These are phyloP conservation scores for Myrmophylax atrothorax DNA, from an alignment of 2,113 vertebrate genomes.

Conservation along the genomic window DNA sequence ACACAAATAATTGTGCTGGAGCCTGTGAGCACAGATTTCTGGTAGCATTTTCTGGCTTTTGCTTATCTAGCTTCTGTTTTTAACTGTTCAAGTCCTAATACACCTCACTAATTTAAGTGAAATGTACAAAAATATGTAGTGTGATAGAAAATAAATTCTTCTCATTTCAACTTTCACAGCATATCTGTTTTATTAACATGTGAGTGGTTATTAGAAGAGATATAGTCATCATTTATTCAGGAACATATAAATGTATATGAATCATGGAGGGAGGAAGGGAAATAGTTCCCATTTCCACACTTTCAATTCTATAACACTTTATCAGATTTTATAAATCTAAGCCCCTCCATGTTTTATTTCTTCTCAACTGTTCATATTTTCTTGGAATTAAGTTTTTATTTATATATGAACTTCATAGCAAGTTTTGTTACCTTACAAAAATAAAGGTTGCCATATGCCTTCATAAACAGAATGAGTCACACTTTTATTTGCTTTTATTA, in stretches of 20 bases:
- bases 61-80: background rate
- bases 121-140: background rate
- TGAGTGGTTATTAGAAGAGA: background rate
- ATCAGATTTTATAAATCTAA: conserved; percentile 21
- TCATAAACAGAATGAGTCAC: conserved; percentile 22
- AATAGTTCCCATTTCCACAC: background rate
- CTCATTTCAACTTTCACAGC: background rate
- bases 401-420: background rate
- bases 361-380: background rate
- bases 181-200: background rate
- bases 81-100: background rate
- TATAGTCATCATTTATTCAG: background rate
- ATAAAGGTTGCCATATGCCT: background rate
- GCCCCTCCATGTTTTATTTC: background rate
- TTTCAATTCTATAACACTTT: background rate
- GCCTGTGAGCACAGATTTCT: background rate
- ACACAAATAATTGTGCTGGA: background rate
- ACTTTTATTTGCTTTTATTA: conserved; percentile 50
- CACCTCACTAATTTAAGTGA: background rate
- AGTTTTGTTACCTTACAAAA: background rate
- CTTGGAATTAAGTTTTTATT: conserved; percentile 24
- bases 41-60: background rate
- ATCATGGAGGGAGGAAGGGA: background rate
- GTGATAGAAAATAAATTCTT: conserved; percentile 11
- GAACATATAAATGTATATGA: background rate